Percentiles rank a stretch among this genome's conserved stretches.
Evolutionary conservation across 2,797 vertebrate genomes (phyloP).

Genomic region (Lagocephalus sceleratus): DNA sequence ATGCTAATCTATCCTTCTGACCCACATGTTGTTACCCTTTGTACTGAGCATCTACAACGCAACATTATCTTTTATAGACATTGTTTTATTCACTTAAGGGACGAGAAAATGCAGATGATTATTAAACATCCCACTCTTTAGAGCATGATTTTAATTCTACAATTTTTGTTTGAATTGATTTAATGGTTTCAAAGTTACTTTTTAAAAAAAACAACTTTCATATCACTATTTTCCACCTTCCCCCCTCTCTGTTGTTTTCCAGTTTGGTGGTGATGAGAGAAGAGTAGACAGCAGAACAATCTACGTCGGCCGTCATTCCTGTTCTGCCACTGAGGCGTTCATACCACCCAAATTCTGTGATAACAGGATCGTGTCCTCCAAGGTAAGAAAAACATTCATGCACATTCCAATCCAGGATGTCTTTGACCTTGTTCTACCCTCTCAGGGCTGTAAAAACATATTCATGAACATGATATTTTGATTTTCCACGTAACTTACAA

Average conservation of each 20-base stretch:
- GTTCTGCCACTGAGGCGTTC: constrained; percentile 78
- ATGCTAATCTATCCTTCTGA: constrained; percentile 46
- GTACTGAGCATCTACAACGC: not conserved
- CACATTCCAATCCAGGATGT: too few species aligned
- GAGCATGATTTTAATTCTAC: not conserved
- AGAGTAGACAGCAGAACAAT: constrained; percentile 89
- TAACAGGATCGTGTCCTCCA: constrained; percentile 97
- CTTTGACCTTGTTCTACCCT: too few species aligned
- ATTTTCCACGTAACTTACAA: too few species aligned
- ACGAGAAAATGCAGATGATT: too few species aligned
- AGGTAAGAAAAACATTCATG: constrained; percentile 77
- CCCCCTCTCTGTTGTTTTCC: not conserved
- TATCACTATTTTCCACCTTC: not conserved
- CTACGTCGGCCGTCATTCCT: constrained; percentile 82
- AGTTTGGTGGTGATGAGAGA: constrained; percentile 82
- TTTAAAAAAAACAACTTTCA: constrained; percentile 1
- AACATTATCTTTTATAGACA: too few species aligned
- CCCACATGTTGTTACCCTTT: constrained; percentile 22
- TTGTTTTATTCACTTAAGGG: not conserved
- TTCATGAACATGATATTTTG: too few species aligned
- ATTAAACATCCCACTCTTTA: too few species aligned
- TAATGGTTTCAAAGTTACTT: too few species aligned
- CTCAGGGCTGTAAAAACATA: too few species aligned
- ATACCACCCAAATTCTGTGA: constrained; percentile 91
- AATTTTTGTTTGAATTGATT: not conserved